Percentiles rank a stretch among this genome's conserved stretches.
phyloP scores from a whole-genome alignment of 2,797 vertebrate genomes.

The Pitangus sulphuratus region DNA sequence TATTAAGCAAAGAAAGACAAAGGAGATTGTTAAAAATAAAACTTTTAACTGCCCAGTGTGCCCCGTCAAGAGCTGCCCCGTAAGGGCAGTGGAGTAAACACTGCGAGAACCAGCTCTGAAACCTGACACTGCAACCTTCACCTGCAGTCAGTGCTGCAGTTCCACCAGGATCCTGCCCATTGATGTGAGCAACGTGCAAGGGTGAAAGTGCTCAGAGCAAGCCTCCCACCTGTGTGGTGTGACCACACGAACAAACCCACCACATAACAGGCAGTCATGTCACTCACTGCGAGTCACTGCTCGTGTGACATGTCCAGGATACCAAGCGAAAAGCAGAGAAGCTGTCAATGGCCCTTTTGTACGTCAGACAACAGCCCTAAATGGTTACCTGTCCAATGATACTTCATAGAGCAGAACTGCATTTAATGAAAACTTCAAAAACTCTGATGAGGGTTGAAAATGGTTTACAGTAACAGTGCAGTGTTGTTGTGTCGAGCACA shows the following conservation, averaged over 20 bases:
- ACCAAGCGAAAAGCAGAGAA: background rate
- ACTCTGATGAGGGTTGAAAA: background rate
- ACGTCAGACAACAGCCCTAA: background rate
- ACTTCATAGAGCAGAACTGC: background rate
- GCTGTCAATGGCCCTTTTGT: background rate
- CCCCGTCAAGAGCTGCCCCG: background rate
- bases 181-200: background rate
- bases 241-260: background rate
- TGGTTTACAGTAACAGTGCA: accelerated
- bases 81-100: background rate
- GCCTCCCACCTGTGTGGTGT: background rate
- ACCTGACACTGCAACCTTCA: constrained; percentile 36
- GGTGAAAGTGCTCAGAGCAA: background rate
- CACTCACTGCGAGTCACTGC: background rate
- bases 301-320: accelerated
- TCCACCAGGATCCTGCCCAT: background rate
- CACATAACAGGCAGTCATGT: accelerated
- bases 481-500: background rate
- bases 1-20: background rate
- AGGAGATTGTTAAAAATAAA: background rate
- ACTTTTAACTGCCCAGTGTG: background rate
- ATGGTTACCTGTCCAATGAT: background rate
- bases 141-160: background rate
- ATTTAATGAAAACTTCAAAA: background rate
- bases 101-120: background rate